Conservation (phyloP, 1,140 invertebrate genomes). For the Drosophila repletoides region DNA sequence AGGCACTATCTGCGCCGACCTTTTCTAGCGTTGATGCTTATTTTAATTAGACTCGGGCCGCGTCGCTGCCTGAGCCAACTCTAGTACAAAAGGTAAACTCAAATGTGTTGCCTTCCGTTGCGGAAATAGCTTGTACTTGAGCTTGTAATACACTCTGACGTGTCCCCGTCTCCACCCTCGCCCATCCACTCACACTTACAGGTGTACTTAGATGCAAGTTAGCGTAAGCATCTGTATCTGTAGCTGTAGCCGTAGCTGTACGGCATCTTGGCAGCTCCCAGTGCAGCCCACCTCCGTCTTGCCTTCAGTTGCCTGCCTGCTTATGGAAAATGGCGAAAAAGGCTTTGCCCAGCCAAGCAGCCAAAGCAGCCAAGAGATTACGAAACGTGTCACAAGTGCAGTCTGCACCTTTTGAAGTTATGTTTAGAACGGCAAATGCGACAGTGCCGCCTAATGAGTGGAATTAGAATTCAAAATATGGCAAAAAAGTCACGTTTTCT, state of each 20-base stretch:
- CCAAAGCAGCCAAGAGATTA: slow-evolving; percentile 66
- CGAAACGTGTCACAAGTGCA: slow-evolving; percentile 78
- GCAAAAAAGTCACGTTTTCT: slow-evolving; percentile 79
- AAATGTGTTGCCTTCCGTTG: slow-evolving; percentile 63
- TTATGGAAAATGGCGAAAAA: slow-evolving; percentile 63
- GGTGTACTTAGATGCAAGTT: slow-evolving; percentile 62
- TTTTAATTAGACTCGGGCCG: slow-evolving; percentile 43
- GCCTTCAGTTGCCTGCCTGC: slow-evolving; percentile 37
- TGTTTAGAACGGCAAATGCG: slow-evolving; percentile 68
- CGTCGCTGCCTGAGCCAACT: slow-evolving; percentile 14
- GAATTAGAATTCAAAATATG: slow-evolving; percentile 78
- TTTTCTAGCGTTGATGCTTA: slow-evolving; percentile 43
- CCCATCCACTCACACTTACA: slow-evolving; percentile 1
- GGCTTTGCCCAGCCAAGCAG: slow-evolving; percentile 43
- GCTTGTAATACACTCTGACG: slow-evolving; percentile 33
- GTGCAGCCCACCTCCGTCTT: slow-evolving; percentile 7
- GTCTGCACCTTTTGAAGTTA: slow-evolving; percentile 79
- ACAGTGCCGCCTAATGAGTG: slow-evolving; percentile 67
- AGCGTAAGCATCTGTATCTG: slow-evolving; percentile 60
- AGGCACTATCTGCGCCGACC: slow-evolving; percentile 30
- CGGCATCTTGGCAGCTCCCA: slow-evolving; percentile 44
- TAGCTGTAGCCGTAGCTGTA: slow-evolving; percentile 40
- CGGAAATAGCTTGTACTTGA: slow-evolving; percentile 76
- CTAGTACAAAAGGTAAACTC: slow-evolving; percentile 43
- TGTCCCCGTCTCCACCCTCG: slow-evolving; percentile 6